Evolutionary conservation across 2,888 invertebrate genomes (phyloP).

Genomic region (Malachius bipustulatus): DNA sequence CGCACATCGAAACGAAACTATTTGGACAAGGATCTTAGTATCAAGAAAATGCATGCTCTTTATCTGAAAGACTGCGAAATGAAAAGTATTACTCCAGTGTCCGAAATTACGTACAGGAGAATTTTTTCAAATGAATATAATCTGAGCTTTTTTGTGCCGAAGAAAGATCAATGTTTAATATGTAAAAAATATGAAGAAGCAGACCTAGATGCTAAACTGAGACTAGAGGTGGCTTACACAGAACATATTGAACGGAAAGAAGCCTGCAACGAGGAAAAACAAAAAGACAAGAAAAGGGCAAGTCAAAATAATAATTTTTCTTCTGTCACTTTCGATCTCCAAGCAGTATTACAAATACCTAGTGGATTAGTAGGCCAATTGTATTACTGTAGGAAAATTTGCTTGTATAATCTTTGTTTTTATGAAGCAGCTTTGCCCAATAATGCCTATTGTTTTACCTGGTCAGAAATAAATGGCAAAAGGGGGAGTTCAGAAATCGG

Average conservation of each 20-base stretch:
- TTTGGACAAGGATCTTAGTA: neutral
- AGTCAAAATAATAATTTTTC: slow-evolving; percentile 20
- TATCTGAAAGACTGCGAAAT: neutral
- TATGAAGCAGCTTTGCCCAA: slow-evolving; percentile 25
- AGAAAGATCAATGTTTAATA: slow-evolving; percentile 1
- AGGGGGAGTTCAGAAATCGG: slow-evolving; percentile 27
- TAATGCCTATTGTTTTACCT: slow-evolving; percentile 23
- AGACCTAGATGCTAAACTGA: neutral
- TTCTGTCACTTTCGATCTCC: slow-evolving; percentile 24
- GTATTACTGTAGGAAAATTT: slow-evolving; percentile 27
- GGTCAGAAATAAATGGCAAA: slow-evolving; percentile 26
- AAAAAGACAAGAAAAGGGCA: slow-evolving; percentile 13
- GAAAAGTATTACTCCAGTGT: neutral
- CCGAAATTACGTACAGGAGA: neutral
- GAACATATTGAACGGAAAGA: neutral
- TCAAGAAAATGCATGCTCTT: neutral
- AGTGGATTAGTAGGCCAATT: slow-evolving; percentile 22
- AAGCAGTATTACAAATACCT: slow-evolving; percentile 25
- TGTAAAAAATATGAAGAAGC: neutral
- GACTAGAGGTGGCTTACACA: neutral
- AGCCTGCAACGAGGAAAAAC: slow-evolving; percentile 6
- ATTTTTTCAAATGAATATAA: neutral
- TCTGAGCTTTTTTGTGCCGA: neutral
- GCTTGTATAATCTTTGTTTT: slow-evolving; percentile 25
- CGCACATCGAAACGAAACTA: neutral